These are phyloP conservation scores for Vollenhovia emeryi DNA, from an alignment of 1,140 invertebrate species.

Conservation along the genomic window DNA sequence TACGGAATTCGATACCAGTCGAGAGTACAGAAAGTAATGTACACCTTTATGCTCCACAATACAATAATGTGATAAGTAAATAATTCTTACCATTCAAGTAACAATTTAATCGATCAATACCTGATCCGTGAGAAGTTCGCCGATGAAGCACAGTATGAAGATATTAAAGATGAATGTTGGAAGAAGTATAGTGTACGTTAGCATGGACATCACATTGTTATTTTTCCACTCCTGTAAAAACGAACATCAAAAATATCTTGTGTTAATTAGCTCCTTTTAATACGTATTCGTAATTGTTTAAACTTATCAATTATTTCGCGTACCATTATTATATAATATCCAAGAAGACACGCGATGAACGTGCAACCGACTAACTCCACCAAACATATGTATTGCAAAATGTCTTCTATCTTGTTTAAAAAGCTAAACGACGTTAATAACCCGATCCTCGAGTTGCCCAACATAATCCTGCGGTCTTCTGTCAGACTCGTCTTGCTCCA, in stretches of 20 bases:
- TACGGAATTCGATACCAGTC: constrained; percentile 67
- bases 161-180: constrained; percentile 68
- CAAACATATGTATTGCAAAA: constrained; percentile 73
- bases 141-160: constrained; percentile 71
- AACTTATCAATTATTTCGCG: constrained; percentile 46
- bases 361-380: constrained; percentile 68
- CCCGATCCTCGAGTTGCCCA: constrained; percentile 11
- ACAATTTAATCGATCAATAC: constrained; percentile 12
- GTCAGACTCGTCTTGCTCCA: constrained; percentile 59
- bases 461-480: constrained; percentile 31
- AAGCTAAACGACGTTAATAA: constrained; percentile 65
- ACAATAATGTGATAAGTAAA: neutral
- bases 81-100: neutral
- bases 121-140: constrained; percentile 66
- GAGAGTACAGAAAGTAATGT: constrained; percentile 51
- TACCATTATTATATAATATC: constrained; percentile 75
- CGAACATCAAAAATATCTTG: neutral
- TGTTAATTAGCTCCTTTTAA: neutral
- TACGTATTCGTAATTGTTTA: too few species aligned
- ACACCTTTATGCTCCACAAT: constrained; percentile 25
- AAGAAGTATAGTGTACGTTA: constrained; percentile 46
- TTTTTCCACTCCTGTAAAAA: constrained; percentile 69
- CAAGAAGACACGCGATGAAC: constrained; percentile 75
- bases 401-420: constrained; percentile 65
- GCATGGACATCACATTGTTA: constrained; percentile 34